phyloP scores from a whole-genome alignment of 2,888 invertebrate genomes.

The Stenurella melanura region DNA sequence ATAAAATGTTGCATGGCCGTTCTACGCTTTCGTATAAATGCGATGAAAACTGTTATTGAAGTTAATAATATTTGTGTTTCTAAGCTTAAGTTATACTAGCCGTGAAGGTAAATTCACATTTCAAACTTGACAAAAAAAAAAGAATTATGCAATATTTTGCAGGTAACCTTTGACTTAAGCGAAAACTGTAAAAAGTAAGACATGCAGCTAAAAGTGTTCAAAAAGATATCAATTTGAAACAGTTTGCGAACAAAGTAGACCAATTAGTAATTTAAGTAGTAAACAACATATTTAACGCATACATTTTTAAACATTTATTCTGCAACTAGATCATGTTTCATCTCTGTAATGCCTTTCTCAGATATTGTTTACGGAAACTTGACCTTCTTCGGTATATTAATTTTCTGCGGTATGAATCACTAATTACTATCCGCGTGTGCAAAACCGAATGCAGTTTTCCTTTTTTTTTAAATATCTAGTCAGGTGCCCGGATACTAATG shows the following conservation, averaged over 20 bases:
- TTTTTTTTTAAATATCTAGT: background rate
- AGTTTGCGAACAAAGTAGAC: background rate
- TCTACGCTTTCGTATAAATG: no score
- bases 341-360: conserved; percentile 10
- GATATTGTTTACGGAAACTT: conserved; percentile 24
- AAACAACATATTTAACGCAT: background rate
- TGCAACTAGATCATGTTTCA: conserved; percentile 20
- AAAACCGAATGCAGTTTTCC: conserved; percentile 13
- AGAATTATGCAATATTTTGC: no score
- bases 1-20: no score
- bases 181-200: background rate
- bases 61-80: no score
- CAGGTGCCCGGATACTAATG: background rate
- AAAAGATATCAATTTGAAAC: background rate
- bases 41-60: no score
- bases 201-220: background rate
- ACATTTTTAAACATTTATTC: background rate
- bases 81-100: no score
- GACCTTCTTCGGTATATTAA: conserved; percentile 32
- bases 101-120: no score
- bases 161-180: no score
- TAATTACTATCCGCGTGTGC: conserved; percentile 21
- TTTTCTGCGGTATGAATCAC: conserved; percentile 29
- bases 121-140: no score
- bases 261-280: background rate